phyloP scores from a whole-genome alignment of 1,140 invertebrate species.

The Anastrepha obliqua region DNA sequence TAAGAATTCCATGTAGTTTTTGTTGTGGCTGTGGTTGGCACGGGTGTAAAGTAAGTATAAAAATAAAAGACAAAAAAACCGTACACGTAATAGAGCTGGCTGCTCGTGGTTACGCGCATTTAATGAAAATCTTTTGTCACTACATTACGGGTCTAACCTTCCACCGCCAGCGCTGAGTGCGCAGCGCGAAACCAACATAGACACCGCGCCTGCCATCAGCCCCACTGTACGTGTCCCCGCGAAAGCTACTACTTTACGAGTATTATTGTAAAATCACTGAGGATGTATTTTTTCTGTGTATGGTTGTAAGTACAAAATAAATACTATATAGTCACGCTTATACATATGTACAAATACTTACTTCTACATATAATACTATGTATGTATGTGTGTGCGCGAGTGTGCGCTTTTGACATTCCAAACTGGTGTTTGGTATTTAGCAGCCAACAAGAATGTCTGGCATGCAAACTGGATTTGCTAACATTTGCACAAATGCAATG shows the following conservation, averaged over 20 bases:
- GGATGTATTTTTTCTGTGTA: not conserved
- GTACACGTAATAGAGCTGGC: conserved; percentile 37
- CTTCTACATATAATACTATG: not conserved
- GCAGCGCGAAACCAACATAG: not conserved
- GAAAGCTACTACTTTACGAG: not conserved
- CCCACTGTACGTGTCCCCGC: not conserved
- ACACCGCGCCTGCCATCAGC: not conserved
- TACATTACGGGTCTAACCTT: conserved; percentile 25
- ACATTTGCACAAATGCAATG: conserved; percentile 8
- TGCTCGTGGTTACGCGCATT: conserved; percentile 44
- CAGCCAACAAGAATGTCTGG: conserved; percentile 45
- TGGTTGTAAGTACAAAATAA: too few relatives aligned
- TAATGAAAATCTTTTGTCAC: conserved; percentile 49
- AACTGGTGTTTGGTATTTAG: conserved; percentile 53
- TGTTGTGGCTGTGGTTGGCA: conserved; percentile 28
- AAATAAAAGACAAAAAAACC: not conserved
- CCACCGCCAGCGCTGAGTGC: not conserved
- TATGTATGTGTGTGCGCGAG: not conserved
- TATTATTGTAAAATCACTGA: not conserved
- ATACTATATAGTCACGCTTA: too few relatives aligned
- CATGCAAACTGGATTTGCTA: conserved; percentile 48
- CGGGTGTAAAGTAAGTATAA: not conserved
- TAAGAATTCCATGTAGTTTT: not conserved
- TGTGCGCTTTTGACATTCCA: conserved; percentile 49
- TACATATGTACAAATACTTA: too few relatives aligned